These are phyloP conservation scores for Apomyelois bistriatella DNA, from an alignment of 2,888 invertebrate genomes.

Conservation along the genomic window DNA sequence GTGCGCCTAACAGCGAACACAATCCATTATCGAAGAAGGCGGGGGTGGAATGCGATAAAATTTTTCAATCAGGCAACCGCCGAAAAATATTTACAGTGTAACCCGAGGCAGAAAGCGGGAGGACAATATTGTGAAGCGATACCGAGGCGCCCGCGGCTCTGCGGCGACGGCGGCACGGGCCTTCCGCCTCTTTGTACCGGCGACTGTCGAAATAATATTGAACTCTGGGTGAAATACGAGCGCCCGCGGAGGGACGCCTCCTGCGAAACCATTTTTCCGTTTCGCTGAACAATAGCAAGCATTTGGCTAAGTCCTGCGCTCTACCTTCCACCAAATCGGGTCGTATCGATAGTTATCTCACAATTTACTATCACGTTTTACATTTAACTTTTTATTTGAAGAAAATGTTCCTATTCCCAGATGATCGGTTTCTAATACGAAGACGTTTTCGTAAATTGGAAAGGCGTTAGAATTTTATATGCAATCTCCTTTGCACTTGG, in stretches of 20 bases:
- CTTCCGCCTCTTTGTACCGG: constrained; percentile 70
- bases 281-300: constrained; percentile 65
- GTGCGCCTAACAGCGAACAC: constrained; percentile 50
- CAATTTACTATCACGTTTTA: constrained; percentile 18
- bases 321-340: constrained; percentile 33
- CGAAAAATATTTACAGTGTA: constrained; percentile 78
- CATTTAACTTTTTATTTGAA: constrained; percentile 1
- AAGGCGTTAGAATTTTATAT: constrained; percentile 41
- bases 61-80: constrained; percentile 74
- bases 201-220: constrained; percentile 77
- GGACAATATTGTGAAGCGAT: constrained; percentile 75
- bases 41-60: constrained; percentile 73
- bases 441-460: constrained; percentile 33
- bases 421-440: constrained; percentile 11
- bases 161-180: constrained; percentile 47
- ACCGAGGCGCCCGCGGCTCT: constrained; percentile 61
- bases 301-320: constrained; percentile 61
- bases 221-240: constrained; percentile 75
- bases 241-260: constrained; percentile 63
- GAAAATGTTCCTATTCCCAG: constrained; percentile 18
- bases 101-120: constrained; percentile 66
- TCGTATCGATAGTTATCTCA: constrained; percentile 36
- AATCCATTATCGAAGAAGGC: constrained; percentile 64
- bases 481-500: constrained; percentile 36
- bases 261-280: constrained; percentile 73